Conservation (phyloP, 2,797 vertebrate species). For the Catamblyrhynchus diadema region DNA sequence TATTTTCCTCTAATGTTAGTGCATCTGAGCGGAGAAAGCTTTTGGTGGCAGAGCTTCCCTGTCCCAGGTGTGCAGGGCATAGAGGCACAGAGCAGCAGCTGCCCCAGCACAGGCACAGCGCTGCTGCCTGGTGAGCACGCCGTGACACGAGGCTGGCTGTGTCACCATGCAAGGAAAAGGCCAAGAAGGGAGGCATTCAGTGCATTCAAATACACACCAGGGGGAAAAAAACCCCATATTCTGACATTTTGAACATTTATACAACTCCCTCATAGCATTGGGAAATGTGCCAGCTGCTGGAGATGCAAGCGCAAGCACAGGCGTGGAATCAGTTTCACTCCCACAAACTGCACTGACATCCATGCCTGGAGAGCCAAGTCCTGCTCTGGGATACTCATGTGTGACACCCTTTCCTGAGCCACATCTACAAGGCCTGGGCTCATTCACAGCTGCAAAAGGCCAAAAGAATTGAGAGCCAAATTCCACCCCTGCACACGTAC, state of each 20-base stretch:
- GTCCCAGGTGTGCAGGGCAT: background rate
- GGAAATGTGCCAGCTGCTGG: background rate
- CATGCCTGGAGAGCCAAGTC: background rate
- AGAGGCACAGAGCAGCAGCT: background rate
- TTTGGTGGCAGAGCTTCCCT: background rate
- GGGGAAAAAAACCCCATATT: accelerated
- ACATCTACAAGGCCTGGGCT: constrained; percentile 1
- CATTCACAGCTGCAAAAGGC: background rate
- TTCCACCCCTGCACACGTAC: background rate
- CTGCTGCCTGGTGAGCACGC: accelerated
- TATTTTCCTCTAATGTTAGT: background rate
- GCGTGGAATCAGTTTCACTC: background rate
- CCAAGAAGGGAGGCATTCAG: background rate
- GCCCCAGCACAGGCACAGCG: background rate
- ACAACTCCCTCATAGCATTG: accelerated
- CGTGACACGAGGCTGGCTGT: background rate
- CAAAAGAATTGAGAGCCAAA: constrained; percentile 16
- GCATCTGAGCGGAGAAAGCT: background rate
- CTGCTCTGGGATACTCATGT: constrained; percentile 1
- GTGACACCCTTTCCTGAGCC: constrained; percentile 9
- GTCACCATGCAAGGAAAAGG: background rate
- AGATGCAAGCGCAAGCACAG: background rate
- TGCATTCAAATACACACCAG: background rate
- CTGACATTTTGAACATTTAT: background rate
- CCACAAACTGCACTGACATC: background rate